Base-by-base conservation (phyloP, 2,113 vertebrate genomes). In the Parus major region DNA sequence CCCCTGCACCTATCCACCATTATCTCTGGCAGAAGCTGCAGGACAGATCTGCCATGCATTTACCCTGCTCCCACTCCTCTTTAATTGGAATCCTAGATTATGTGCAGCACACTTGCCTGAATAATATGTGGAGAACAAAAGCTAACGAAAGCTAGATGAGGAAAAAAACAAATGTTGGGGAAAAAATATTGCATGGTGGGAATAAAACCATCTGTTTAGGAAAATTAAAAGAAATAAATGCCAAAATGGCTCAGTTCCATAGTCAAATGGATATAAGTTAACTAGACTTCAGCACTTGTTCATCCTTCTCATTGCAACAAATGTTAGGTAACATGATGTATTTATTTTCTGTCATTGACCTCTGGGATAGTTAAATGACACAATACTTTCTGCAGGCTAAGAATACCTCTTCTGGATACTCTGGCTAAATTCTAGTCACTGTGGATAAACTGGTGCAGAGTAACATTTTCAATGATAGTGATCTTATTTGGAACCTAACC, bases 141-240 rank as follows among this genome's bases (percentile, higher is more conserved):
- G 85, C 57, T 76, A 69, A 52, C 72, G 61, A 80, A 80, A 95
- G 12, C 79, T 88, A 83, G 42, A 77, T 46, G 50, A 80, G 53
- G 53, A 28, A 44, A 65, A 50, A 72, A 50, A 7, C 31, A 71
- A 72, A 21, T 4, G 2, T 57, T 41, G 87, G 52, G 56, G 22
- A 11, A 79, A 55, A 90, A 93, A 77, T 39, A 41, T 3, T 35
- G 50, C 44, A 15, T n/a, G 25, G 44, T 68, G 24, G 53, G n/a
- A 89, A 82, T 66, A 84, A 91, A 93, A 52, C 27, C 21, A 85
- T 80, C 55, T 92, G 68, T 57, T 87, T 70, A 77, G 50, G 49
- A 86, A 85, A 93, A 73, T 14, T 1, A 50, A 91, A 91, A 66
- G 28, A 81, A 88, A 86, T 22, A 81, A 88, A 80, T 56, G 68